A percentile compares a stretch with the other conserved stretches of the same genome.
Evolutionary conservation across 35 echinoderm and acorn worm genomes (phyloP).

Genomic region (Apostichopus parvimensis): DNA sequence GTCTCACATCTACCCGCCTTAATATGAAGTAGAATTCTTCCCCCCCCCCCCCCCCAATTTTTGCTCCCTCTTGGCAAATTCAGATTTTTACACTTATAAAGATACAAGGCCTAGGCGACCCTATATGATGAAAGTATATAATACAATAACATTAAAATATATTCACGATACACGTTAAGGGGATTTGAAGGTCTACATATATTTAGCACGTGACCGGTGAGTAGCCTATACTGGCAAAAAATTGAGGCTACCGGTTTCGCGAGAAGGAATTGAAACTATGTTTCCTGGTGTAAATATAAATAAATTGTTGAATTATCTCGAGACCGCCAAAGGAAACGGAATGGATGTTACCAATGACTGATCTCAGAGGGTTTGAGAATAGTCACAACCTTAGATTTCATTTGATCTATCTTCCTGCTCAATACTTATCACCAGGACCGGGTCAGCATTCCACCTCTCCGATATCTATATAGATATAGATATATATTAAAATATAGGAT

Average conservation of each 20-base stretch:
- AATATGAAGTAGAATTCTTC: too few relatives aligned
- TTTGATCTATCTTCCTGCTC: not conserved
- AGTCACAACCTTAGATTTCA: not conserved
- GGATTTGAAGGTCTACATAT: not conserved
- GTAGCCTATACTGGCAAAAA: not conserved
- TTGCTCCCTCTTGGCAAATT: too few relatives aligned
- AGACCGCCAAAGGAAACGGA: not conserved
- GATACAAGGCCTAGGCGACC: too few relatives aligned
- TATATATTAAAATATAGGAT: not conserved
- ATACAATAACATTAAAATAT: too few relatives aligned
- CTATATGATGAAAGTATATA: too few relatives aligned
- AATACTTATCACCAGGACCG: not conserved
- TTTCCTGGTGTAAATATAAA: not conserved
- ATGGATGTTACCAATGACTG: not conserved
- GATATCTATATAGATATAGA: too few relatives aligned
- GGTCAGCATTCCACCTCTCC: not conserved
- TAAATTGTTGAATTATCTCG: not conserved
- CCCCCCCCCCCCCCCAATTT: too few relatives aligned
- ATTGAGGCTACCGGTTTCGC: not conserved
- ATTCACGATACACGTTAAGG: not conserved
- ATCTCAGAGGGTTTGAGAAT: not conserved
- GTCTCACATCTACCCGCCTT: too few relatives aligned
- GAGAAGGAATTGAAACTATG: not conserved
- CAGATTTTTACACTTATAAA: too few relatives aligned
- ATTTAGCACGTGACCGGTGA: not conserved